Evolutionary conservation across 2,888 invertebrate species (phyloP).

Genomic region (Chloroclysta siterata): DNA sequence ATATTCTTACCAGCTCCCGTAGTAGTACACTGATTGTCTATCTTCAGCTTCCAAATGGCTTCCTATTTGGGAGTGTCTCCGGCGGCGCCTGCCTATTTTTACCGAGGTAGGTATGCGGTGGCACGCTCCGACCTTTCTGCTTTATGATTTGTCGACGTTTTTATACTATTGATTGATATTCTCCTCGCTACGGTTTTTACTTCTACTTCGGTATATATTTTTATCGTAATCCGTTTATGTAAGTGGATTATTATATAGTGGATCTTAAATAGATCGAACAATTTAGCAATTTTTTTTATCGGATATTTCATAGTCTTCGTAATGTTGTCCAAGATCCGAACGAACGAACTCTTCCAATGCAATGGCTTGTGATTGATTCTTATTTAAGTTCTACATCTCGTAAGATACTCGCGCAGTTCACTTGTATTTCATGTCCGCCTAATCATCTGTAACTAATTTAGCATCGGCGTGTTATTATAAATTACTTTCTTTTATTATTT

Average conservation of each 20-base stretch:
- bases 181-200: slow-evolving; percentile 29
- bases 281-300: neutral
- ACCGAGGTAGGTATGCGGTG: slow-evolving; percentile 64
- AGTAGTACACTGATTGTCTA: slow-evolving; percentile 35
- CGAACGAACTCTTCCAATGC: too few relatives aligned
- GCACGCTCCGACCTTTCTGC: slow-evolving; percentile 70
- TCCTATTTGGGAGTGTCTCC: slow-evolving; percentile 77
- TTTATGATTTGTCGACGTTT: slow-evolving; percentile 70
- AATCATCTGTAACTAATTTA: slow-evolving; percentile 24
- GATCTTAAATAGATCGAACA: neutral
- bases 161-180: slow-evolving; percentile 62
- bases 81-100: slow-evolving; percentile 68
- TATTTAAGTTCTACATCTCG: neutral
- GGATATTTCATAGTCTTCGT: too few relatives aligned
- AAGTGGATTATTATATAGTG: slow-evolving; percentile 8
- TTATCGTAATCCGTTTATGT: slow-evolving; percentile 2
- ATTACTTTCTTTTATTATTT: slow-evolving; percentile 36
- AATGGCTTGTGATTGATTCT: neutral
- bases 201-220: slow-evolving; percentile 22
- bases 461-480: slow-evolving; percentile 30
- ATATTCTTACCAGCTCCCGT: slow-evolving; percentile 16
- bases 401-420: neutral
- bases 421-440: slow-evolving; percentile 7
- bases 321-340: neutral
- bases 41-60: slow-evolving; percentile 61